These are phyloP conservation scores for Scatophagus argus DNA, from an alignment of 2,113 vertebrate genomes.

Conservation along the genomic window DNA sequence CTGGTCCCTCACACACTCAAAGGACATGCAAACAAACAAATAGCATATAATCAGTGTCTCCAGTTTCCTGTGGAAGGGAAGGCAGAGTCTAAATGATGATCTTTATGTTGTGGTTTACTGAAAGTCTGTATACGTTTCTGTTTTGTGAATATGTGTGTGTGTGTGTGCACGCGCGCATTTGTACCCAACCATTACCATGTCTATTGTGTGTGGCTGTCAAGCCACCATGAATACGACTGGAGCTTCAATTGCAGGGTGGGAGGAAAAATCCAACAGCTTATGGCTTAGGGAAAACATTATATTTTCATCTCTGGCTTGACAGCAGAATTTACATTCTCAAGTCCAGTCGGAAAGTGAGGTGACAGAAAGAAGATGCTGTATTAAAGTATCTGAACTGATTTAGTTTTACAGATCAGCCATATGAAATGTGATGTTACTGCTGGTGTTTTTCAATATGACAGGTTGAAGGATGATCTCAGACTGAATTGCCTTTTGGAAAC, in stretches of 20 bases:
- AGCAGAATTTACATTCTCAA: constrained; percentile 42
- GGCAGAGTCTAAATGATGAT: constrained; percentile 72
- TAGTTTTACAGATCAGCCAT: not conserved
- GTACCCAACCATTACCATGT: constrained; percentile 74
- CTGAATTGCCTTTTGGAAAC: not conserved
- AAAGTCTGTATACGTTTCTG: constrained; percentile 68
- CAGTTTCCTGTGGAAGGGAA: constrained; percentile 66
- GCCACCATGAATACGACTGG: constrained; percentile 61
- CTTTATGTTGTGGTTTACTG: constrained; percentile 74
- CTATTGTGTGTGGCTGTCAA: constrained; percentile 70
- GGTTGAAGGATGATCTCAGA: not conserved
- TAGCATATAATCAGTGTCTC: constrained; percentile 75
- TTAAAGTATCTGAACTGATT: not conserved
- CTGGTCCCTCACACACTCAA: constrained; percentile 7
- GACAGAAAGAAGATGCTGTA: not conserved
- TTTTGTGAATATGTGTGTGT: constrained; percentile 53
- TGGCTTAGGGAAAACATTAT: constrained; percentile 52
- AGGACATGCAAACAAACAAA: constrained; percentile 56
- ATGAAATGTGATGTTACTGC: not conserved
- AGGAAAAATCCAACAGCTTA: constrained; percentile 45
- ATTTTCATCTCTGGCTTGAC: constrained; percentile 65
- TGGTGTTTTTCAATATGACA: not conserved
- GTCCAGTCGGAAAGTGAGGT: constrained; percentile 22
- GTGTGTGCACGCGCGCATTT: constrained; percentile 35
- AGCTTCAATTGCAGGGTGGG: constrained; percentile 63